Base-by-base conservation (phyloP, 53 echinoderm and acorn worm genomes). In the Hippasteria phrygiana region DNA sequence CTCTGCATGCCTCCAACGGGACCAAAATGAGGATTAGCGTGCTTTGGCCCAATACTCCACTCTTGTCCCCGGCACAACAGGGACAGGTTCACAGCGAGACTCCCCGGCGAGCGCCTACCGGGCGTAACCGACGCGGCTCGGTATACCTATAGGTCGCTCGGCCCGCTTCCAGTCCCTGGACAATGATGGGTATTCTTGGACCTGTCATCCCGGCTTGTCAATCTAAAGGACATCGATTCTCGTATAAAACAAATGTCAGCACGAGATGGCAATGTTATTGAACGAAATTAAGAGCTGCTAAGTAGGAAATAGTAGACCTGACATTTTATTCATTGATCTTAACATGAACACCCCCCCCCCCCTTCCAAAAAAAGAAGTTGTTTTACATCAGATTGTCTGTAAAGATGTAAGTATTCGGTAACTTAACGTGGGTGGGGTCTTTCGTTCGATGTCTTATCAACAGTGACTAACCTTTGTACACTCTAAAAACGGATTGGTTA, bases 1-100 rank as follows among this genome's bases (percentile, higher is more conserved):
- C 77, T 7, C 77, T 36, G 77, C 77, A 20, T 16, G 77, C 37
- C 39, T 16, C 50, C 77, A 32, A 14, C 55, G 36, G 8, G 53
- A 51, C 77, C 77, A 51, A 77, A 26, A 24, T 26, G 34, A 59
- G 79, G 79, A 79, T 79, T 56, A 79, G 40, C 59, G 26, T 24
- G 59, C 59, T 59, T 59, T 59, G 24, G 59, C 22, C 22, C 59
- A 24, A 24, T 20, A 59, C 22, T 18, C 59, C 59, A 7, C 46
- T 45, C 46, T 11, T 5, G 11, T 45, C 46, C 11, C 46, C 26
- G 59, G 16, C 59, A 59, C 59, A 59, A 59, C 59, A 59, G 59
- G 59, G 59, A 7, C 26, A 20, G 59, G 59, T 17, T 59, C 59
- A 4, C 33, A 36, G 69, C 69, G 69, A 35, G 69, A 35, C 69